Conservation (phyloP, 2,113 vertebrate species). For the Larimichthys polyactis region DNA sequence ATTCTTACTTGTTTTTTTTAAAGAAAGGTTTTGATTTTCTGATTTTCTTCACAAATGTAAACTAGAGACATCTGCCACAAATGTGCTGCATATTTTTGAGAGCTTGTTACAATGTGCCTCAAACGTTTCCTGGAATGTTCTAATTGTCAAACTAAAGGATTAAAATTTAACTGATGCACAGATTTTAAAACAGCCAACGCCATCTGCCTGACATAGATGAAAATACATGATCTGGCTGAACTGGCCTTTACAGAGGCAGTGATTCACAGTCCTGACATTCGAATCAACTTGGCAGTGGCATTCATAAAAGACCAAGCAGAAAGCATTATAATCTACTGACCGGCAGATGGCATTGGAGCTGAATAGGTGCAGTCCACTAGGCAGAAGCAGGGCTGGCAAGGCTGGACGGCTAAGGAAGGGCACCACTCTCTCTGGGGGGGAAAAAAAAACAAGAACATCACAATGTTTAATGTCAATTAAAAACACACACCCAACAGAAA, state of each 20-base stretch:
- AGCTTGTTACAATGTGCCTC: background rate
- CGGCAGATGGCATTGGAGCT: conserved; percentile 90
- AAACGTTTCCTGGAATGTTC: background rate
- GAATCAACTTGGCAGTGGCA: background rate
- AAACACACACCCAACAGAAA: background rate
- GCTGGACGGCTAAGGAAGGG: conserved; percentile 85
- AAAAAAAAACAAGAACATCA: background rate
- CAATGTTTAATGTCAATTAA: background rate
- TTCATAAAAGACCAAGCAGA: background rate
- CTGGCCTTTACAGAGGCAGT: background rate
- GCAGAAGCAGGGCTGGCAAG: conserved; percentile 84
- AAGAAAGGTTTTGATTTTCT: background rate
- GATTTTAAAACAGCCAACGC: no score
- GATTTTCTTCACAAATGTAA: background rate
- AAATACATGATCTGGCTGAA: background rate
- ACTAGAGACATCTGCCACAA: background rate
- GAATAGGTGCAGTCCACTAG: conserved; percentile 87
- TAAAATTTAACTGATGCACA: no score
- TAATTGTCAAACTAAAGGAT: background rate
- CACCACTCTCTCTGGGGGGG: conserved; percentile 84
- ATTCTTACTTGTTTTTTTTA: background rate
- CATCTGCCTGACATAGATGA: background rate
- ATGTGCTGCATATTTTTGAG: background rate
- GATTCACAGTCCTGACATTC: background rate
- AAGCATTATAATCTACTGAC: conserved; percentile 77